Conservation (phyloP, 2,797 vertebrate species). For the Labeo calbasu region DNA sequence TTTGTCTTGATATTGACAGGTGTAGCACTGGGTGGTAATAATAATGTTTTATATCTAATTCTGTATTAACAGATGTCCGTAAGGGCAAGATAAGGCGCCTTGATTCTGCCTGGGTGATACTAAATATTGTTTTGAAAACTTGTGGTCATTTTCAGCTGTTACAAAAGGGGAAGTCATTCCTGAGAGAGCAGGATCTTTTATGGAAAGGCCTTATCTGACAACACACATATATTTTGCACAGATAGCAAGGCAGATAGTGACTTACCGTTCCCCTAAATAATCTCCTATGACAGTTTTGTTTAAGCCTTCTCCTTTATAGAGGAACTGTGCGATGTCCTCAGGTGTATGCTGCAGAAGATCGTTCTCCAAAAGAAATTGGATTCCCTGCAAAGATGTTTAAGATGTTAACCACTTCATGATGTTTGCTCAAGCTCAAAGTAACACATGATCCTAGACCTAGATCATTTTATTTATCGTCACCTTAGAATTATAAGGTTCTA, state of each 20-base stretch:
- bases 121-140: conserved; percentile 30
- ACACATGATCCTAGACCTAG: not conserved
- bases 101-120: conserved; percentile 54
- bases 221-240: conserved; percentile 57
- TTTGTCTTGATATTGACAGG: not conserved
- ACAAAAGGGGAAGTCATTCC: conserved; percentile 61
- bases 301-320: conserved; percentile 96
- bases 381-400: conserved; percentile 80
- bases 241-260: conserved; percentile 37
- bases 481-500: no score
- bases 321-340: conserved; percentile 95
- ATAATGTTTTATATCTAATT: conserved; percentile 14
- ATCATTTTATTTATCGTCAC: not conserved
- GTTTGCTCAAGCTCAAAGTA: not conserved
- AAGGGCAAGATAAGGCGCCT: conserved; percentile 51
- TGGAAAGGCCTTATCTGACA: conserved; percentile 59
- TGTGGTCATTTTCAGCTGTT: conserved; percentile 59
- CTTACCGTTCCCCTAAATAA: conserved; percentile 95
- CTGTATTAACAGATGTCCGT: not conserved
- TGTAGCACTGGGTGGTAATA: not conserved
- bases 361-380: conserved; percentile 95
- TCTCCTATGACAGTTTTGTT: conserved; percentile 98
- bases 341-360: conserved; percentile 93
- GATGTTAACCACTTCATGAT: conserved; percentile 8
- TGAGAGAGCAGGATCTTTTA: conserved; percentile 18